Evolutionary conservation across 2,797 vertebrate genomes (phyloP).

Genomic region (Melanogrammus aeglefinus): DNA sequence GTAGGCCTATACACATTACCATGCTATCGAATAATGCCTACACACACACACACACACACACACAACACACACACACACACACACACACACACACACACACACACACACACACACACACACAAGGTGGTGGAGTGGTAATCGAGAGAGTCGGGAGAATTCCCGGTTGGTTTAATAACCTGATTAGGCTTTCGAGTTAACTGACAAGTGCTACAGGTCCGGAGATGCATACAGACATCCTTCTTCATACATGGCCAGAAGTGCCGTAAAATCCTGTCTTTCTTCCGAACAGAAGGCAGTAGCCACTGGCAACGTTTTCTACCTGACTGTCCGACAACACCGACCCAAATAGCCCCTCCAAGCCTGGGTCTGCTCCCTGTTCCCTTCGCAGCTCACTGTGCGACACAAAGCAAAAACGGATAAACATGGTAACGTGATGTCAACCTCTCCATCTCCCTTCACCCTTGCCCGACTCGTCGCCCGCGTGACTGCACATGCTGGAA

Average conservation of each 20-base stretch:
- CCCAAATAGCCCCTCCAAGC: background rate
- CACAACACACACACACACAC: too few relatives aligned
- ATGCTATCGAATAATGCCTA: too few relatives aligned
- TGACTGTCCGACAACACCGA: background rate
- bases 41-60: too few relatives aligned
- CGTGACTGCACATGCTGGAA: background rate
- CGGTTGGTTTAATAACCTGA: too few relatives aligned
- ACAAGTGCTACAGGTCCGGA: background rate
- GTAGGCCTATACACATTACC: too few relatives aligned
- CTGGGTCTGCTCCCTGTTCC: background rate
- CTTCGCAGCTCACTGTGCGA: background rate
- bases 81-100: too few relatives aligned
- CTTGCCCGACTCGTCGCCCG: background rate
- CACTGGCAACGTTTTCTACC: background rate
- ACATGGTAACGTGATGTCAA: background rate
- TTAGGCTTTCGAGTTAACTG: background rate
- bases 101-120: too few relatives aligned
- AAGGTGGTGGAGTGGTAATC: too few relatives aligned
- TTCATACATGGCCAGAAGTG: background rate
- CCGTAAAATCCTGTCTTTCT: background rate
- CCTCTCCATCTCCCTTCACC: background rate
- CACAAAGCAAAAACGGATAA: conserved; percentile 7
- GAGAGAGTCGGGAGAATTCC: too few relatives aligned
- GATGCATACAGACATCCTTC: background rate
- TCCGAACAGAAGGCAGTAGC: background rate